A percentile compares a stretch with the other conserved stretches of the same genome.
Evolutionary conservation across 1,140 invertebrate species (phyloP).

Genomic region (Conus ventricosus): DNA sequence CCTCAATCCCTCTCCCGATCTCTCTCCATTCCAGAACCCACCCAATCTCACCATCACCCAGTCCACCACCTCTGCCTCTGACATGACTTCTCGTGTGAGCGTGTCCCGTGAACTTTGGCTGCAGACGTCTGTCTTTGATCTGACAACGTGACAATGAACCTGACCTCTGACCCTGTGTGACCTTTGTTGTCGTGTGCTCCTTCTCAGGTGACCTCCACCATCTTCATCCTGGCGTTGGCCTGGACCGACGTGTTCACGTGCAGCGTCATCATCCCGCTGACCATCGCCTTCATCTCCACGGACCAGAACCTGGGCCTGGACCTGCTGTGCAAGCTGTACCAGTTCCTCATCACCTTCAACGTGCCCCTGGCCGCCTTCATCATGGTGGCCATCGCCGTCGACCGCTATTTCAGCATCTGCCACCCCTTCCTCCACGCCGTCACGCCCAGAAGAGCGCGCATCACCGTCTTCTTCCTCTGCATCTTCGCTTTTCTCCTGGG

Average conservation of each 20-base stretch:
- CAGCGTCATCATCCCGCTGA: constrained; percentile 66
- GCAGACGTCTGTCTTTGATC: too few species aligned
- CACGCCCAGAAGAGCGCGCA: constrained; percentile 63
- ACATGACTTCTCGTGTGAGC: too few species aligned
- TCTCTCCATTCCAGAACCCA: too few species aligned
- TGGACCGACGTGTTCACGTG: constrained; percentile 70
- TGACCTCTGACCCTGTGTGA: too few species aligned
- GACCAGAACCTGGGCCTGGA: constrained; percentile 55
- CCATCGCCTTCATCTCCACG: constrained; percentile 59
- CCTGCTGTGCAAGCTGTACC: constrained; percentile 68
- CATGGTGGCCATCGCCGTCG: constrained; percentile 73
- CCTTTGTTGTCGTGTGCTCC: constrained; percentile 39
- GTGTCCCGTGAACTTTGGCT: too few species aligned
- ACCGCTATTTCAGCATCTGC: constrained; percentile 74
- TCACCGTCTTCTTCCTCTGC: constrained; percentile 63
- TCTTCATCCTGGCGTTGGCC: constrained; percentile 71
- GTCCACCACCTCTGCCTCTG: too few species aligned
- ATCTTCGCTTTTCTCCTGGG: constrained; percentile 72
- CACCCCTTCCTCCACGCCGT: constrained; percentile 69
- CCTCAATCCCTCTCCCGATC: too few species aligned
- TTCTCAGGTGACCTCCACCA: constrained; percentile 66
- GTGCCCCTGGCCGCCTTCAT: constrained; percentile 72
- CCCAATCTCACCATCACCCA: too few species aligned
- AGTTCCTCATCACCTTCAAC: constrained; percentile 70
- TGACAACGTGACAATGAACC: too few species aligned